Conservation (phyloP, 2,797 vertebrate genomes). For the Characodon lateralis region DNA sequence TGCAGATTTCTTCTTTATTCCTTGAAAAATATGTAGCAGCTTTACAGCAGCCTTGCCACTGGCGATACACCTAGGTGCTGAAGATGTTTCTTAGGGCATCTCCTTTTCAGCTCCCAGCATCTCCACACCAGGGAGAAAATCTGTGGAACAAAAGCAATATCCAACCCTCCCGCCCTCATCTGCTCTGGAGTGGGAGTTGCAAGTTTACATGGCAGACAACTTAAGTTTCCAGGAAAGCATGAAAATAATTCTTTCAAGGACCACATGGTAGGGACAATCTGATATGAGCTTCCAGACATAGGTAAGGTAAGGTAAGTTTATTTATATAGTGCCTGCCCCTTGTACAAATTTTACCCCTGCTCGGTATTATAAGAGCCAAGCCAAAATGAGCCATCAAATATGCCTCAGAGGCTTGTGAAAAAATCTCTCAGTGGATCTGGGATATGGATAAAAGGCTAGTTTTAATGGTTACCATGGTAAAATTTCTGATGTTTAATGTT, state of each 20-base stretch:
- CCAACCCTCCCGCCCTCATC: neutral
- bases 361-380: too few relatives aligned
- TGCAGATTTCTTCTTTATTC: neutral
- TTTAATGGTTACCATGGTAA: neutral
- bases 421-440: neutral
- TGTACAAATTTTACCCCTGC: neutral
- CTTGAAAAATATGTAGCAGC: neutral
- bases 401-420: neutral
- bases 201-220: neutral
- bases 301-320: too few relatives aligned
- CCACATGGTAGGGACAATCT: neutral
- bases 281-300: neutral
- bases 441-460: neutral
- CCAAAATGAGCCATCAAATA: neutral
- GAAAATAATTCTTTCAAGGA: neutral
- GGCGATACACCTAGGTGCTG: neutral
- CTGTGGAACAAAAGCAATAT: neutral
- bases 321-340: neutral
- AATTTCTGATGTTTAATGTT: neutral
- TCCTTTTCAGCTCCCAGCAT: neutral
- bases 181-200: neutral
- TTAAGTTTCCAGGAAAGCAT: neutral
- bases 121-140: neutral
- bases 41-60: neutral
- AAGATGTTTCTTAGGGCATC: neutral